Conservation (phyloP, 2,888 invertebrate species). For the Napeogenes inachia region DNA sequence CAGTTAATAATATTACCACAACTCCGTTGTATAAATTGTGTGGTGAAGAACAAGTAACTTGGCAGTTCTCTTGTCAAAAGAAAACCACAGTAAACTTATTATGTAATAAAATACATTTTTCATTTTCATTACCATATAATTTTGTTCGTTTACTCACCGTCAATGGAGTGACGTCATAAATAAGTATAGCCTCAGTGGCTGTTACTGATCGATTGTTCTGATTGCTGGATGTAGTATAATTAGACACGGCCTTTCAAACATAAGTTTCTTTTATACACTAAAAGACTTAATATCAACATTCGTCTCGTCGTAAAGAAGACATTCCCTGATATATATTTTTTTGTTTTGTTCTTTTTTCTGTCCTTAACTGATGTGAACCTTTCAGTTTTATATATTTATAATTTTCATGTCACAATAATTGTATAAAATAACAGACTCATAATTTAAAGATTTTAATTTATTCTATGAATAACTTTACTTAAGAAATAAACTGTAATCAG, state of each 20-base stretch:
- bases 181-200: slow-evolving; percentile 1
- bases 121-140: not conserved
- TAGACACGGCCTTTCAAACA: not conserved
- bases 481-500: not conserved
- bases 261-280: too few relatives aligned
- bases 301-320: too few relatives aligned
- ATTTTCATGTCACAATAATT: too few relatives aligned
- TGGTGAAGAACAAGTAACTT: not conserved
- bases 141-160: not conserved
- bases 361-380: too few relatives aligned
- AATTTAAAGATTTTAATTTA: not conserved
- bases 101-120: not conserved
- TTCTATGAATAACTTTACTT: not conserved
- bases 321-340: too few relatives aligned
- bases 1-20: slow-evolving; percentile 1
- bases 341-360: too few relatives aligned
- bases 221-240: not conserved
- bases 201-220: not conserved
- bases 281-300: too few relatives aligned
- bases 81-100: not conserved
- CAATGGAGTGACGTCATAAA: slow-evolving; percentile 7
- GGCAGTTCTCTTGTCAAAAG: not conserved
- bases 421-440: too few relatives aligned
- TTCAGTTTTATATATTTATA: too few relatives aligned
- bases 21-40: not conserved